A percentile compares a stretch with the other conserved stretches of the same genome.
Evolutionary conservation across 2,888 invertebrate species (phyloP).

Genomic region (Brachyopa scutellaris): DNA sequence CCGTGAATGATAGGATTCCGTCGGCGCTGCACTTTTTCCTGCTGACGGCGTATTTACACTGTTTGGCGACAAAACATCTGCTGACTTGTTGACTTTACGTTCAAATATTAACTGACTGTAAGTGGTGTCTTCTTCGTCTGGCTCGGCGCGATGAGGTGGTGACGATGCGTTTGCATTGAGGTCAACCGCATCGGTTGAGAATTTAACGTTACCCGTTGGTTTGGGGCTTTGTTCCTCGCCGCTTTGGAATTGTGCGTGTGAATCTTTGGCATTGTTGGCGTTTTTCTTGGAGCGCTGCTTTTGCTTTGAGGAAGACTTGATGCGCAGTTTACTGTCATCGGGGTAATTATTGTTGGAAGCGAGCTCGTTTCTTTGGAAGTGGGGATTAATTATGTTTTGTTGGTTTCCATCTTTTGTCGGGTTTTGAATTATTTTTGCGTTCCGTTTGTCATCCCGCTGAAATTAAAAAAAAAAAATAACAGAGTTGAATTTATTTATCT

Average conservation of each 20-base stretch:
- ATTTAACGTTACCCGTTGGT: constrained; percentile 14
- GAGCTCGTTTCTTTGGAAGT: constrained; percentile 50
- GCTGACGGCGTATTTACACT: neutral
- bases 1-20: neutral
- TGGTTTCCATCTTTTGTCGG: constrained; percentile 24
- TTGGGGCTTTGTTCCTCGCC: constrained; percentile 35
- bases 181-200: constrained; percentile 51
- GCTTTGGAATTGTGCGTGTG: constrained; percentile 44
- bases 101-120: constrained; percentile 66
- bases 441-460: constrained; percentile 52
- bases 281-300: constrained; percentile 50
- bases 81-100: constrained; percentile 37
- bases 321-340: constrained; percentile 39
- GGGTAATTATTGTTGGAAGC: constrained; percentile 39
- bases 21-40: neutral
- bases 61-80: constrained; percentile 27
- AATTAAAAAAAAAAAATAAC: constrained; percentile 34
- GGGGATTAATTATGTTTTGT: constrained; percentile 21
- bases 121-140: constrained; percentile 60
- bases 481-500: neutral
- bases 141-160: constrained; percentile 9
- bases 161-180: constrained; percentile 56
- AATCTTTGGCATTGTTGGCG: constrained; percentile 52
- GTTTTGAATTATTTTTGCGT: constrained; percentile 57
- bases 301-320: constrained; percentile 46